Evolutionary conservation across 1,140 invertebrate genomes (phyloP), one percentile per base, ranked within the genome.

Genomic region (Proales similis): DNA sequence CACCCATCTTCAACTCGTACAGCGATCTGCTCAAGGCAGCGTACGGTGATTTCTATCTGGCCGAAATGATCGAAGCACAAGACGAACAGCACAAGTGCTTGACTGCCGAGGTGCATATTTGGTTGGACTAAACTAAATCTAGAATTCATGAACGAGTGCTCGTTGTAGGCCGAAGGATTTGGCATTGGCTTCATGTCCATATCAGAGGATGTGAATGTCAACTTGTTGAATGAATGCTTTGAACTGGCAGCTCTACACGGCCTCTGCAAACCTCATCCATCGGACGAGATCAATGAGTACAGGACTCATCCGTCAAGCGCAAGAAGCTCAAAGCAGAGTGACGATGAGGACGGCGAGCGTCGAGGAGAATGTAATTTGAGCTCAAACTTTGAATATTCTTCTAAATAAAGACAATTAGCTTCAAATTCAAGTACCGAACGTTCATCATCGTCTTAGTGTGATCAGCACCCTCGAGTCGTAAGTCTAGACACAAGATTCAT

Each of bases 11-110:
- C 48, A 78, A 83, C 64, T 72, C 71, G 0, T 79, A 83, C 47
- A 76, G 70, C 64, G 66, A 71, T 4, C 72, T 76, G 24, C 67
- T 84, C 24, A 77, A 74, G 14, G 72, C 81, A 36, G 70, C 80
- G 1, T 85, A 85, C 70, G 84, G 84, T 0, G 81, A 84, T 9
- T 85, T 79, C 72, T 85, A 84, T 69, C 72, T 85, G 24, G 83
- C 83, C 60, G 84, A 86, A 70, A 72, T 85, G 17, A 79, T 84
- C 66, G 79, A 81, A 17, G 73, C 79, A 22, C 80, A 82, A 64
- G 68, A 76, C 69, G 71, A 76, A 4, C 63, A 72, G 24, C 75
- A 75, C 70, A 71, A 76, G 14, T 76, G 75, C 65, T 66, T 77
- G 36, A 72, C 74, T 6, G 72, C 74, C 57, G 76, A 77, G 69